Conservation (phyloP, 1,140 invertebrate species). For the Venturia canescens region DNA sequence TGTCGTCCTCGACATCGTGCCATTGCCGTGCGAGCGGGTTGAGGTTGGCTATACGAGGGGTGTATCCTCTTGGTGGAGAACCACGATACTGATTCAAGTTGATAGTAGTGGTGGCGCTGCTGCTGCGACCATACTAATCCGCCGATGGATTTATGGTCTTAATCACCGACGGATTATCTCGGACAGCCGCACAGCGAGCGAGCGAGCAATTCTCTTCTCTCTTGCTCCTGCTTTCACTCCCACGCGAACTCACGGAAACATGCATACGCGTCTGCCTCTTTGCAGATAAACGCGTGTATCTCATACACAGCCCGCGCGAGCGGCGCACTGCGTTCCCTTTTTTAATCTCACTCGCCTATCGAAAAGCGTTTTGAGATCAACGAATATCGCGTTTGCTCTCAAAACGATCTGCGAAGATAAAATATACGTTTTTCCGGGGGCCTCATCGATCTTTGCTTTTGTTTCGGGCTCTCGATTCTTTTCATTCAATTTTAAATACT, state of each 20-base stretch:
- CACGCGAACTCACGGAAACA: constrained; percentile 61
- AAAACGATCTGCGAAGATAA: not conserved
- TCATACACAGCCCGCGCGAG: constrained; percentile 5
- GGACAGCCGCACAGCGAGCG: constrained; percentile 71
- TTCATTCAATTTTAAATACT: no score
- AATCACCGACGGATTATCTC: constrained; percentile 81
- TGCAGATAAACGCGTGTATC: constrained; percentile 72
- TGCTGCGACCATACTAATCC: constrained; percentile 75
- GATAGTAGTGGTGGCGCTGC: constrained; percentile 58
- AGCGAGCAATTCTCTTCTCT: constrained; percentile 9
- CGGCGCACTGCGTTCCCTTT: constrained; percentile 13
- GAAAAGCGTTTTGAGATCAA: not conserved
- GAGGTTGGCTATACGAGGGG: not conserved
- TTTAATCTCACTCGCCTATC: constrained; percentile 8
- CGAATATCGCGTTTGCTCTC: not conserved
- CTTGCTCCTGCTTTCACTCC: not conserved
- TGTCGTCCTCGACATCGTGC: constrained; percentile 45
- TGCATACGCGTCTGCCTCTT: constrained; percentile 74
- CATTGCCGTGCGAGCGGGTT: constrained; percentile 50
- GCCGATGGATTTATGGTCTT: constrained; percentile 81
- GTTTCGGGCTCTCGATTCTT: no score
- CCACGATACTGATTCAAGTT: constrained; percentile 14
- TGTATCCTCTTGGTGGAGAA: not conserved
- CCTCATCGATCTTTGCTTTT: no score
- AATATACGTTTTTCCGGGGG: not conserved